A percentile compares a stretch with the other conserved stretches of the same genome.
phyloP scores from a whole-genome alignment of 1,140 invertebrate species.

The Zaprionus taronus region DNA sequence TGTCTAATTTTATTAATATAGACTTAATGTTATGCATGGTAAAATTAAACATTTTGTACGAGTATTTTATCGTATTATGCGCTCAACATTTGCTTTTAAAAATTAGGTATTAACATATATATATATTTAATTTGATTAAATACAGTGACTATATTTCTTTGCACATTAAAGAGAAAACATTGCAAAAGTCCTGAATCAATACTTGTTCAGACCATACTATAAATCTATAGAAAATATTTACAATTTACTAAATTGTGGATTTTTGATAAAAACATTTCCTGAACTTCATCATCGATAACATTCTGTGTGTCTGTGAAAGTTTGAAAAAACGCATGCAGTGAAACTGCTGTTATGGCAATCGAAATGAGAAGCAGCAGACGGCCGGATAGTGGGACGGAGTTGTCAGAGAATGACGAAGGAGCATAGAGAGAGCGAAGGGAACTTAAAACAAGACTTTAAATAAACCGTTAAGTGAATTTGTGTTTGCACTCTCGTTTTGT shows the following conservation, averaged over 20 bases:
- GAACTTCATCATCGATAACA: conserved; percentile 38
- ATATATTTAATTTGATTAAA: conserved; percentile 81
- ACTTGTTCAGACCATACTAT: conserved; percentile 38
- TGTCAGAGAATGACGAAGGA: conserved; percentile 3
- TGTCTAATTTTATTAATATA: conserved; percentile 46
- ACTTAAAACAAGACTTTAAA: conserved; percentile 63
- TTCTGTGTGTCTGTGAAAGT: conserved; percentile 13
- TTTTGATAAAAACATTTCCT: conserved; percentile 35
- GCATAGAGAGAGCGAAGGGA: conserved; percentile 8
- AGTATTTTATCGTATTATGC: conserved; percentile 50
- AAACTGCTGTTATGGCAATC: conserved; percentile 73
- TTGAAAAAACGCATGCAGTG: conserved; percentile 35
- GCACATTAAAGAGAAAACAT: conserved; percentile 73
- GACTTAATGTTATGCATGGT: conserved; percentile 33
- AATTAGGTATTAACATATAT: conserved; percentile 61
- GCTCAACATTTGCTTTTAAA: conserved; percentile 42
- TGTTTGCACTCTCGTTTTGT: conserved; percentile 36
- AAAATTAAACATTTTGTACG: conserved; percentile 54
- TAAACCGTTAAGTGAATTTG: conserved; percentile 40
- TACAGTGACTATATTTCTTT: conserved; percentile 80
- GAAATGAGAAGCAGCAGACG: conserved; percentile 55
- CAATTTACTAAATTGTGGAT: conserved; percentile 76
- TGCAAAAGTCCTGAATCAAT: conserved; percentile 72
- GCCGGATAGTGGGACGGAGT: conserved; percentile 34
- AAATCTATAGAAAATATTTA: conserved; percentile 72